Base-by-base conservation (phyloP, 2,113 vertebrate genomes). In the Kobus ellipsiprymnus region DNA sequence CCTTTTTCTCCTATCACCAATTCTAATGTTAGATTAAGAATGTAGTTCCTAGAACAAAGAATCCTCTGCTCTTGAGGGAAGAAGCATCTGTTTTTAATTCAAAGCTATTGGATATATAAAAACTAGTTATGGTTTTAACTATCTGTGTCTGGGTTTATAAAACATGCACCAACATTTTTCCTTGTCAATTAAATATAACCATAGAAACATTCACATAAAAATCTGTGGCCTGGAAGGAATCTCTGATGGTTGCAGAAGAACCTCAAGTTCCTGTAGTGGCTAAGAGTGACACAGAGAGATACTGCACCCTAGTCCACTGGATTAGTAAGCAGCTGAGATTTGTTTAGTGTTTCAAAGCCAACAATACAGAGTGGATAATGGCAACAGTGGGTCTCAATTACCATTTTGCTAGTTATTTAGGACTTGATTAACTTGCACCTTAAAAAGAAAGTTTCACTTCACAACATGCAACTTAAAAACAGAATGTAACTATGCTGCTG, bases 81-180 rank as follows among this genome's bases (percentile, higher is more conserved):
- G 95, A 98, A 97, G 91, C 91, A 91, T 97, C 94, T 98, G 82
- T 84, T 98, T 97, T 94, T 94, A 90, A 93, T 94, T 92, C 82
- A 97, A 97, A 95, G 50, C 86, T 96, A 86, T 0, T 48, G 44
- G 86, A 90, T 93, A 44, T 30, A 96, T 80, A 93, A 98, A 95
- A 97, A 95, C 84, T 87, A 85, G 94, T 80, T 92, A 92, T 29
- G 27, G 59, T 91, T 94, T 81, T 92, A 96, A 88, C 85, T 94
- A 64, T 86, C 60, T 62, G 86, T 88, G 33, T 91, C 84, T 97
- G 92, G 74, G 62, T 95, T 96, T 92, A 77, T 91, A 94, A 96
- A 87, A 97, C 87, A 97, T 90, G 95, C 87, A 86, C 16, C 93
- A 97, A 89, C 67, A 89, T 85, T 90, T 88, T 86, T 87, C 84